Conservation (phyloP, 2,113 vertebrate genomes). For the Oryzias curvinotus region DNA sequence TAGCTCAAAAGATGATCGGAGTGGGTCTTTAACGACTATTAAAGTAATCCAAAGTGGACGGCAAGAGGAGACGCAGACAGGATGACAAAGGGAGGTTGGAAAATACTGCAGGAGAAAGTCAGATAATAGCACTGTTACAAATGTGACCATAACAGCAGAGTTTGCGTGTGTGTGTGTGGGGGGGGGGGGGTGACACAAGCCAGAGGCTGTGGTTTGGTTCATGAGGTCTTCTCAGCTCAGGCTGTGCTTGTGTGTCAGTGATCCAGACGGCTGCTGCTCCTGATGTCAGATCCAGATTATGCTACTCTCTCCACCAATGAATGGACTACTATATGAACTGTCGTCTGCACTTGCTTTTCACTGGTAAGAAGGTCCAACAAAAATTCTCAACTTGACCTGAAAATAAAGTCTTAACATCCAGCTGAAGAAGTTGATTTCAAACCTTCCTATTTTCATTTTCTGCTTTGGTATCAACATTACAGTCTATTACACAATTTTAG, state of each 20-base stretch:
- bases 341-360: slow-evolving; percentile 27
- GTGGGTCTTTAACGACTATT: neutral
- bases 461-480: neutral
- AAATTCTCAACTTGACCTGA: slow-evolving; percentile 40
- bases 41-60: slow-evolving; percentile 22
- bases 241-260: slow-evolving; percentile 42
- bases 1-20: too few species aligned
- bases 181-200: slow-evolving; percentile 15
- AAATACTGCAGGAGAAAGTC: slow-evolving; percentile 30
- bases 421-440: slow-evolving; percentile 24
- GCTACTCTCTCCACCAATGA: slow-evolving; percentile 32
- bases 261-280: slow-evolving; percentile 44
- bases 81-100: slow-evolving; percentile 31
- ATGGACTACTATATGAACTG: slow-evolving; percentile 52
- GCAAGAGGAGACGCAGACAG: slow-evolving; percentile 18
- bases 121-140: slow-evolving; percentile 50
- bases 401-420: slow-evolving; percentile 6
- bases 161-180: neutral
- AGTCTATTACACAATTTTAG: too few species aligned
- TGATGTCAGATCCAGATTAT: slow-evolving; percentile 40
- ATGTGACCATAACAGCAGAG: slow-evolving; percentile 39
- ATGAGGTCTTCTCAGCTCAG: slow-evolving; percentile 41
- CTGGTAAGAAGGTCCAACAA: slow-evolving; percentile 43
- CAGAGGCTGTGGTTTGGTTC: slow-evolving; percentile 27
- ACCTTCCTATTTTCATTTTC: slow-evolving; percentile 23